phyloP scores from a whole-genome alignment of 2,888 invertebrate genomes.

The Oxystoma pomonae region DNA sequence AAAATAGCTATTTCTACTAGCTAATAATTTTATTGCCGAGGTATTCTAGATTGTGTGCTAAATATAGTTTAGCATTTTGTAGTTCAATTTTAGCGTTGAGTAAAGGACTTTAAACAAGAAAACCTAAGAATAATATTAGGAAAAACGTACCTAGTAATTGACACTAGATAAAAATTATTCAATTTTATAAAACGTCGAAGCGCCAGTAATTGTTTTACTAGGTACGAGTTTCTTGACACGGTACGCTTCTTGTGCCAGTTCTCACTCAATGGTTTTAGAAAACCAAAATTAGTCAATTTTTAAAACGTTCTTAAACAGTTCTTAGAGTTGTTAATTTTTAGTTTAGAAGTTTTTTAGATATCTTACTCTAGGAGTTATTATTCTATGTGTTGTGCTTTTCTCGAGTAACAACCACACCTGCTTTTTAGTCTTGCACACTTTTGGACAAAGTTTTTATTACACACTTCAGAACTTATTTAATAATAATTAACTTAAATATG shows the following conservation, averaged over 20 bases:
- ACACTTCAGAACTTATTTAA: too few relatives aligned
- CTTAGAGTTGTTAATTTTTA: background rate
- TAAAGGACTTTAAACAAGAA: too few relatives aligned
- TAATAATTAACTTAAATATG: too few relatives aligned
- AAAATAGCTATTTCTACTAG: slow-evolving; percentile 10
- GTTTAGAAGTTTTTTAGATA: background rate
- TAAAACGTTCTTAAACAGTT: background rate
- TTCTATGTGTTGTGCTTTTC: background rate
- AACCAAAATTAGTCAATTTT: background rate
- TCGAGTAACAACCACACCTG: slow-evolving; percentile 11
- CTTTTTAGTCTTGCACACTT: slow-evolving; percentile 15
- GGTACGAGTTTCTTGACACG: background rate
- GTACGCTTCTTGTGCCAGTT: too few relatives aligned
- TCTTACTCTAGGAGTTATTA: background rate
- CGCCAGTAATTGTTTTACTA: too few relatives aligned
- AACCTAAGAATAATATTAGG: too few relatives aligned
- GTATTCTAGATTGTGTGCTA: slow-evolving; percentile 45
- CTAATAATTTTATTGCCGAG: slow-evolving; percentile 39
- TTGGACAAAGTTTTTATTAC: too few relatives aligned
- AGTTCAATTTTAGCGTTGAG: slow-evolving; percentile 15
- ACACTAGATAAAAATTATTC: too few relatives aligned
- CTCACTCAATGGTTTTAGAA: too few relatives aligned
- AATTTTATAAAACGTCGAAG: too few relatives aligned
- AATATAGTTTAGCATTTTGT: slow-evolving; percentile 35
- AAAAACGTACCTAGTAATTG: too few relatives aligned